Percentiles rank a stretch among this genome's conserved stretches.
These are phyloP conservation scores for Dicycla oo DNA, from an alignment of 2,888 invertebrate genomes.

Conservation along the genomic window DNA sequence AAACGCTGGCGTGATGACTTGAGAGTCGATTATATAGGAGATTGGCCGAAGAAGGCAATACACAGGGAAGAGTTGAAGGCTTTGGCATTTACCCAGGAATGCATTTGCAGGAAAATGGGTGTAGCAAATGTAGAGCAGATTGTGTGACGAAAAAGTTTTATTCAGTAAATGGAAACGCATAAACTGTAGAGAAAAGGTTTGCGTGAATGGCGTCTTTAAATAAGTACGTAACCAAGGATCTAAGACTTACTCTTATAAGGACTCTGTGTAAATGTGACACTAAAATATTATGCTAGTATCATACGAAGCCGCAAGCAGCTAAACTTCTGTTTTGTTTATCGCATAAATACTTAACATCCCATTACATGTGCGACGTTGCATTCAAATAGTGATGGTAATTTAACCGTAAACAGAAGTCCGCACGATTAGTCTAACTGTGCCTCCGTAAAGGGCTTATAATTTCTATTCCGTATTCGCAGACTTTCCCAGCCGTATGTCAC, in stretches of 20 bases:
- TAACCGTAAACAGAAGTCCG: conserved; percentile 38
- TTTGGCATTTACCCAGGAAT: neutral
- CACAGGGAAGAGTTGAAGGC: neutral
- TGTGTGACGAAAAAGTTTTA: neutral
- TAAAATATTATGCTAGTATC: conserved; percentile 26
- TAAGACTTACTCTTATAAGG: conserved; percentile 10
- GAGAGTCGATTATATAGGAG: neutral
- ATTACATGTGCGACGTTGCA: conserved; percentile 40
- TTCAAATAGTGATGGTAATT: conserved; percentile 44
- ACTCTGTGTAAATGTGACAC: conserved; percentile 30
- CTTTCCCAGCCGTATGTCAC: conserved; percentile 59
- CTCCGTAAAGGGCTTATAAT: conserved; percentile 35
- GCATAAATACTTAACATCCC: conserved; percentile 34
- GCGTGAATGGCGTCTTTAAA: conserved; percentile 15
- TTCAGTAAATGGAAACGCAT: neutral
- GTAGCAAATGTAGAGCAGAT: neutral
- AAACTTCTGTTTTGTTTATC: conserved; percentile 34
- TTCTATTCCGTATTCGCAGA: conserved; percentile 22
- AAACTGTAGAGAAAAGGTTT: neutral
- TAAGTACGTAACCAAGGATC: neutral
- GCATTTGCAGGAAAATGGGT: too few relatives aligned
- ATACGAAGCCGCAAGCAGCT: conserved; percentile 15
- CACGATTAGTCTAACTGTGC: conserved; percentile 32
- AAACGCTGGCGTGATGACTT: too few relatives aligned
- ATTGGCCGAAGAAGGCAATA: too few relatives aligned